Base-by-base conservation (phyloP, 2,888 invertebrate genomes). In the Lymantria dispar region DNA sequence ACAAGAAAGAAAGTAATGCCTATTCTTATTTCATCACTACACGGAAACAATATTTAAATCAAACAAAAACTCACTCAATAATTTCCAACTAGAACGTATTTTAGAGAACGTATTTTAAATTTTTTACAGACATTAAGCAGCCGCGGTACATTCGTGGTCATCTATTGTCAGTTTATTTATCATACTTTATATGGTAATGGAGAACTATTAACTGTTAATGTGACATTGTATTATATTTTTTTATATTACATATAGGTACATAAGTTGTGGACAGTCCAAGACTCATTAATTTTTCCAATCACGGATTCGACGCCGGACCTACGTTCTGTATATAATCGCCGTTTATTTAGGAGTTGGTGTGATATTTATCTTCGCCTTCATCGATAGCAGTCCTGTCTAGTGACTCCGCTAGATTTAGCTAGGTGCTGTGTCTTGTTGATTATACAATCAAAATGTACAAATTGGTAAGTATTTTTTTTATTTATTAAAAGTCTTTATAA, bases 141-240 rank as follows among this genome's bases (percentile, higher is more conserved):
- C 11, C 56, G 42, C 1, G 65, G 65, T 63, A 64, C 62, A 60
- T 63, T 62, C 60, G 50, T 46, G 50, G 3, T 22, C 5, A 22
- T 59, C 70, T 47, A 70, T 72, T 76, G 70, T 74, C 50, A 45
- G 51, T 65, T 55, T 62, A 66, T 66, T 79, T 76, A 85, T 86
- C 83, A 82, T 77, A 80, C 77, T 76, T 77, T 71, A 83, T 87
- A 88, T 88, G 86, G 86, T 79, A 76, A 85, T 85, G 79, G 83
- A 67, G 74, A 64, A 66, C 79, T 80, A 80, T 84, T 85, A 83
- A 75, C 72, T 68, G 66, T 79, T 89, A 89, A 89, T 88, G 89
- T 64, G 86, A 83, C 85, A 90, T 89, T 88, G 89, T 90, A 72
- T 76, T 61, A 22, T 10, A 62, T 69, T 66, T 71, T 40, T 66